Evolutionary conservation across 2,888 invertebrate genomes (phyloP).

Genomic region (Salticus scenicus): DNA sequence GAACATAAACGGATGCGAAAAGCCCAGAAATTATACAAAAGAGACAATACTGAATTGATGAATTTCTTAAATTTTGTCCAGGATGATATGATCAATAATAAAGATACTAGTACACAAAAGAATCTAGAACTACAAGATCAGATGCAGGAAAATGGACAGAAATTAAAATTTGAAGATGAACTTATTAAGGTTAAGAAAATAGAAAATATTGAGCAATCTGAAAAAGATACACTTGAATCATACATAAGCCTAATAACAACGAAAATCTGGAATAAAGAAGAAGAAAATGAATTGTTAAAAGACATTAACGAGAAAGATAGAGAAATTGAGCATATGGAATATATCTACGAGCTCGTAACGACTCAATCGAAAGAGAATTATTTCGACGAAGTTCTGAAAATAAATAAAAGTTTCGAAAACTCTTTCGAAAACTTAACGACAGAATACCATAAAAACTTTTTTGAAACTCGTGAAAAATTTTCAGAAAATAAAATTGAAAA

Average conservation of each 20-base stretch:
- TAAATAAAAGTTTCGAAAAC: neutral
- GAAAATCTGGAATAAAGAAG: neutral
- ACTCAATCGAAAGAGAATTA: neutral
- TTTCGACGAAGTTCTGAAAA: neutral
- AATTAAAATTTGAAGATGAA: neutral
- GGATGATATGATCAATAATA: neutral
- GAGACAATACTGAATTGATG: slow-evolving; percentile 15
- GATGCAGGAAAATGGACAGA: neutral
- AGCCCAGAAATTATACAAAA: neutral
- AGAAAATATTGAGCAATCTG: neutral
- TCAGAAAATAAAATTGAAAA: neutral
- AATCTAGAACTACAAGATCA: slow-evolving; percentile 16
- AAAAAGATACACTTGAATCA: neutral
- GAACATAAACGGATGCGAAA: slow-evolving; percentile 22
- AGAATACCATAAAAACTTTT: slow-evolving; percentile 1
- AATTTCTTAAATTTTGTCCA: neutral
- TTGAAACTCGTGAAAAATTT: neutral
- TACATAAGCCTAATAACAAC: slow-evolving; percentile 1
- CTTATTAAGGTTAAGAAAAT: neutral
- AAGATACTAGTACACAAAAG: slow-evolving; percentile 7
- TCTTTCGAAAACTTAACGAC: neutral
- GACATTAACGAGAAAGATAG: neutral
- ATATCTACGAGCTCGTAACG: neutral
- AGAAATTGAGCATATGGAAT: neutral
- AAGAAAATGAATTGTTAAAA: neutral